Evolutionary conservation across 2,113 vertebrate genomes (phyloP), one percentile per base, ranked within the genome.

Genomic region (Sinocyclocheilus maitianheensis): DNA sequence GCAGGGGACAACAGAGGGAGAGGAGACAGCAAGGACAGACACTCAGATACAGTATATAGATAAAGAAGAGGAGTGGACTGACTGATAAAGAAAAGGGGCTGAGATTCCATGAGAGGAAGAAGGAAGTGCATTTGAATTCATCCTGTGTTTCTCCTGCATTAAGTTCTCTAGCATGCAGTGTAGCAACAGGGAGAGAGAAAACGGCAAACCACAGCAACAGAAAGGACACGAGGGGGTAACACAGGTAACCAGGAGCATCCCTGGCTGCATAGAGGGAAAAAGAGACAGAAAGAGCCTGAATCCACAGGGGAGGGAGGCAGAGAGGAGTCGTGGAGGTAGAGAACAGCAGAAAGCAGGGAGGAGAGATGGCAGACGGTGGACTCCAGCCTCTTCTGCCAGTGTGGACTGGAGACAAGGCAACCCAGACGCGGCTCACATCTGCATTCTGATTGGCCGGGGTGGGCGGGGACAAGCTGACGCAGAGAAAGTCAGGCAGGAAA

Each of bases 51-150:
- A 86, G n/a, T 22, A 43, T 83, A 77, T 24, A 88, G 85, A 86
- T 83, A 60, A 81, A 85, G 30, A 20, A 12, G 53, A 81, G 65
- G 48, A 83, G 63, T 63, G 69, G 51, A 88, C 40, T 86, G 40
- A 87, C 87, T 20, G 80, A 88, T 88, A 53, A 71, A 81, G 40
- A 85, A 74, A 60, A n/a, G 34, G 24, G 37, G 85, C 5, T 86
- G 85, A 85, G 75, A 24, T 30, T 14, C n/a, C 14, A 62, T 11
- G 48, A 37, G 86, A 84, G 83, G 78, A 80, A 87, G 89, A 85
- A 82, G 88, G 89, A 91, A 22, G 86, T 90, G 30, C 92, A 94
- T 94, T 94, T 93, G 85, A 93, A 95, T 95, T 94, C 93, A 93
- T 90, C 77, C 92, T 88, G 92, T 92, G 91, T 92, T 91, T 93